Evolutionary conservation across 2,888 invertebrate genomes (phyloP).

Genomic region (Boloria selene): DNA sequence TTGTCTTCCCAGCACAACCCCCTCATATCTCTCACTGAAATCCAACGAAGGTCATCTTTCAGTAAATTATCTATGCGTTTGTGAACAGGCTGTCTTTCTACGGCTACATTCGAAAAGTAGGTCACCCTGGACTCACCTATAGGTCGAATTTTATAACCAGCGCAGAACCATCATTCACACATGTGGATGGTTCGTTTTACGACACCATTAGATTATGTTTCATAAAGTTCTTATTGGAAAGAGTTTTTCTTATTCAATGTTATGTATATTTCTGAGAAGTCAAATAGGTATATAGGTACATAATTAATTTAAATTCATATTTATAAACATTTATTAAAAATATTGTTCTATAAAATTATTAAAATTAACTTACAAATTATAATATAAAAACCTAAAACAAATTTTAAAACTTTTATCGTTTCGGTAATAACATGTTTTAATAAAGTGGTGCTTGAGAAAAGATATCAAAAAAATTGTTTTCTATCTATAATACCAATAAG

Average conservation of each 20-base stretch:
- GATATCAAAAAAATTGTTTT: too few species aligned
- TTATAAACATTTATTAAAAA: too few species aligned
- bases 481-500: too few species aligned
- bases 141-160: slow-evolving; percentile 27
- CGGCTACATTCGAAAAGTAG: slow-evolving; percentile 59
- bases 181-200: slow-evolving; percentile 26
- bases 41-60: slow-evolving; percentile 55
- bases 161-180: slow-evolving; percentile 29
- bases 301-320: too few species aligned
- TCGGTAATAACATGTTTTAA: too few species aligned
- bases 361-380: too few species aligned
- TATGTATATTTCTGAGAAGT: background rate
- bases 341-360: too few species aligned
- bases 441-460: too few species aligned
- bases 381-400: too few species aligned
- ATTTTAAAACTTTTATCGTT: too few species aligned
- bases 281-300: background rate
- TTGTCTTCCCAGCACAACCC: slow-evolving; percentile 73
- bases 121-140: slow-evolving; percentile 50
- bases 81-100: slow-evolving; percentile 46
- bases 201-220: slow-evolving; percentile 21
- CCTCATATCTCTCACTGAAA: slow-evolving; percentile 66
- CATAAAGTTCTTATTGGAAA: slow-evolving; percentile 19
- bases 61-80: slow-evolving; percentile 64
- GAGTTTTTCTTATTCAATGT: slow-evolving; percentile 7